Percentiles rank a stretch among this genome's conserved stretches.
phyloP scores from a whole-genome alignment of 2,797 vertebrate genomes.

The Pipistrellus pygmaeus region DNA sequence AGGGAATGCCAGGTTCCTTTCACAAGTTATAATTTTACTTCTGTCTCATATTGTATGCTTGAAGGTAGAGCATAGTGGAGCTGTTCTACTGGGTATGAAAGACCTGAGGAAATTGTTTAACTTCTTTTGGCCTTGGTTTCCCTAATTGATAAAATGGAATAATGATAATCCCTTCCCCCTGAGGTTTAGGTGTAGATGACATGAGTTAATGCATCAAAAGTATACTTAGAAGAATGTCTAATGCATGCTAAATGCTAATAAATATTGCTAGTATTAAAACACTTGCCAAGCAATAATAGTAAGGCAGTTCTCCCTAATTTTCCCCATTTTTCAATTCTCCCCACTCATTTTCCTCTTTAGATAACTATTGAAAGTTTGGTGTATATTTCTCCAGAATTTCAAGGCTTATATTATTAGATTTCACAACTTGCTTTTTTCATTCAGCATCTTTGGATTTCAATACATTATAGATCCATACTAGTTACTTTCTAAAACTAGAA shows the following conservation, averaged over 20 bases:
- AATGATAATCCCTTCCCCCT: neutral
- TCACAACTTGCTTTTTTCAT: neutral
- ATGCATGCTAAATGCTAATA: neutral
- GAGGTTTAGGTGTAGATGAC: neutral
- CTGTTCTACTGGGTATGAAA: neutral
- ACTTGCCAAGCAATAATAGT: neutral
- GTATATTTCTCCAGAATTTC: conserved; percentile 36
- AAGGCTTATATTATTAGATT: conserved; percentile 35
- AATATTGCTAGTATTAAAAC: neutral
- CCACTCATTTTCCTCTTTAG: neutral
- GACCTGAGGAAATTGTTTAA: neutral
- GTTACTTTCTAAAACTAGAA: conserved; percentile 38
- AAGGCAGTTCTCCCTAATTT: neutral
- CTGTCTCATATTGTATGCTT: neutral
- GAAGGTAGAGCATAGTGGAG: neutral
- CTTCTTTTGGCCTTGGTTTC: neutral
- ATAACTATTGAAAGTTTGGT: neutral
- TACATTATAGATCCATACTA: conserved; percentile 12
- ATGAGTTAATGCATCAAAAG: neutral
- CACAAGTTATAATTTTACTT: neutral
- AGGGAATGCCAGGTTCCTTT: neutral
- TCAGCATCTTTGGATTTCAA: conserved; percentile 23
- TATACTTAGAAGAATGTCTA: neutral
- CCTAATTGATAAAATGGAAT: neutral
- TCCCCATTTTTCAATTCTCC: neutral